phyloP scores from a whole-genome alignment of 2,797 vertebrate species.

The Fundulus diaphanus region DNA sequence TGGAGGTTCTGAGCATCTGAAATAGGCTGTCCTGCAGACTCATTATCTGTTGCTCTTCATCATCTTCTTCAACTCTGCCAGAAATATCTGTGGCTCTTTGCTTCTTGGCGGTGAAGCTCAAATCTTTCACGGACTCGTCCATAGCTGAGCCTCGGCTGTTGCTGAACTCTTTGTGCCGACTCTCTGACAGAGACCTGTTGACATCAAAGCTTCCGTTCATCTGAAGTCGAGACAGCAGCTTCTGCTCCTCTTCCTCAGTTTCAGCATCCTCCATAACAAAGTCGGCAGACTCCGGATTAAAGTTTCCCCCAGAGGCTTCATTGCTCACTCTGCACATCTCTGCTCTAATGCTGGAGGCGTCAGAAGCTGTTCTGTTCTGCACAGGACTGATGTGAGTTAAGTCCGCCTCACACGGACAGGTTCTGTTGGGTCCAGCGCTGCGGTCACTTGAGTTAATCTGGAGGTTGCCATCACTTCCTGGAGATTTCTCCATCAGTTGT shows the following conservation, averaged over 20 bases:
- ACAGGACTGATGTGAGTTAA: not conserved
- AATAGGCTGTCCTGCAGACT: conserved; percentile 45
- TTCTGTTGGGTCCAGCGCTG: not conserved
- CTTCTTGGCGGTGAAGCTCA: conserved; percentile 61
- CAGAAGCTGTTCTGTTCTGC: conserved; percentile 47
- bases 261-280: conserved; percentile 80
- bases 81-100: conserved; percentile 75
- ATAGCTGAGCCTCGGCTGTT: not conserved
- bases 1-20: conserved; percentile 78
- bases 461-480: not conserved
- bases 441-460: not conserved
- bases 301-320: conserved; percentile 79
- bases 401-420: conserved; percentile 6
- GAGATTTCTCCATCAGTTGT: conserved; percentile 11
- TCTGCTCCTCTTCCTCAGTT: conserved; percentile 33
- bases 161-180: conserved; percentile 6
- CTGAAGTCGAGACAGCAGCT: conserved; percentile 66
- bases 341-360: conserved; percentile 24
- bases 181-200: conserved; percentile 50
- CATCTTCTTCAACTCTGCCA: conserved; percentile 70
- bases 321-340: conserved; percentile 1
- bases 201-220: conserved; percentile 58
- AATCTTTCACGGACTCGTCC: conserved; percentile 34
- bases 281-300: conserved; percentile 88
- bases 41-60: conserved; percentile 15